These are phyloP conservation scores for Macaria liturata DNA, from an alignment of 2,888 invertebrate species.

Conservation along the genomic window DNA sequence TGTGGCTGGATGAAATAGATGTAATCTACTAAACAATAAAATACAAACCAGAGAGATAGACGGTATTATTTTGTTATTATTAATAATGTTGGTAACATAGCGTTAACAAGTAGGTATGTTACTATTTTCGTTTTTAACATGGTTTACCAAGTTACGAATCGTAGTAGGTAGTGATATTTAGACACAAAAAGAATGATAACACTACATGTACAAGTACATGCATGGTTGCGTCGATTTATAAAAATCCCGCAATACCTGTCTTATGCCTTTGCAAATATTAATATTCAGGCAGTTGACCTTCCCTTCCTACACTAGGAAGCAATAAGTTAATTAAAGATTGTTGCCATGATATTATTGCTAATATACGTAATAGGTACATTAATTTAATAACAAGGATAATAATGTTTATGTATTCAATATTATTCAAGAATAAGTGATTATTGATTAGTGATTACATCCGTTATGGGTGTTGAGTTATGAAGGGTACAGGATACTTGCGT, in stretches of 20 bases:
- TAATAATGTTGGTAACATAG: too few relatives aligned
- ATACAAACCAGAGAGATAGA: too few relatives aligned
- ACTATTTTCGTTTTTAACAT: too few relatives aligned
- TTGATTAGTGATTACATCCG: constrained; percentile 3
- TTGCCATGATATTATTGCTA: constrained; percentile 17
- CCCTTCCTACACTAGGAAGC: constrained; percentile 21
- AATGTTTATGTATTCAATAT: constrained; percentile 9
- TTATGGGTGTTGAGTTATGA: constrained; percentile 1
- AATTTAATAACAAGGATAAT: constrained; percentile 18
- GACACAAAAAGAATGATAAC: too few relatives aligned
- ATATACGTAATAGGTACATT: constrained; percentile 10
- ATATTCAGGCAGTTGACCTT: constrained; percentile 19
- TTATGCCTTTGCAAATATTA: constrained; percentile 8
- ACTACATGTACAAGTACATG: too few relatives aligned
- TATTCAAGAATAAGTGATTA: constrained; percentile 9
- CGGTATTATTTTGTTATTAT: too few relatives aligned
- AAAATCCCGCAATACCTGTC: not conserved
- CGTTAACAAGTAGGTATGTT: too few relatives aligned
- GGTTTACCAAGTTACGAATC: too few relatives aligned
- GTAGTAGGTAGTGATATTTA: too few relatives aligned
- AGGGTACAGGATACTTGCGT: not conserved
- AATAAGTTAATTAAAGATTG: constrained; percentile 15
- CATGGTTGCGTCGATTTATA: too few relatives aligned
- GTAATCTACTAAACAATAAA: too few relatives aligned
- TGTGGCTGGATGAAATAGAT: too few relatives aligned